Base-by-base conservation (phyloP, 2,888 invertebrate genomes). In the Amiota mariae region DNA sequence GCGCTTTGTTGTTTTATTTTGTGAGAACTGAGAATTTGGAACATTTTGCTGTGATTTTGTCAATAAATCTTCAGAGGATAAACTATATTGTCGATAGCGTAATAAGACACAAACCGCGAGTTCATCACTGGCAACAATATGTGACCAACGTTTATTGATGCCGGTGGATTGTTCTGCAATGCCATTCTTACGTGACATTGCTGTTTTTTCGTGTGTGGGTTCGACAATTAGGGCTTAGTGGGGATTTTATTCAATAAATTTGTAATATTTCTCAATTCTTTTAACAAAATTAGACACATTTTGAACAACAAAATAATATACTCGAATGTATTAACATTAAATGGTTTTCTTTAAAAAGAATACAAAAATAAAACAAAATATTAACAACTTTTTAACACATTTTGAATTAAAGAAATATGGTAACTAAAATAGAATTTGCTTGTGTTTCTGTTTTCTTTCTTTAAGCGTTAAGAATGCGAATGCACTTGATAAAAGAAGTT, bases 51-150 rank as follows among this genome's bases (percentile, higher is more conserved):
- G 75, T 68, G 11, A 8, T 18, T 77, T 72, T 51, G 79, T 78
- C 72, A 76, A 77, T 56, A 75, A 75, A 47, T 20, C 20, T 59
- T 59, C 59, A 18, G 11, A 20, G 18, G 66, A 66, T 66, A 78
- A 76, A 64, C 80, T 81, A 73, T 80, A 79, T 4, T 78, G 75
- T 64, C 81, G 78, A 75, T 85, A 85, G 72, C 82, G 82, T 24
- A 88, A 72, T 68, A 90, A 76, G 46, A 87, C 77, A 75, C 89
- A 88, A 70, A 82, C 75, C 80, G 81, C 73, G 18, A 78, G 77
- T 71, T 88, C 84, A 72, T 82, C 79, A 54, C 83, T 84, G 72
- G 88, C 86, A 76, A 89, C 84, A 73, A 88, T 80, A 77, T 88
- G 88, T 54, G 87, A 87, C 85, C 88, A 87, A 74, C 86, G 85